These are phyloP conservation scores for Todiramphus chloris DNA, from an alignment of 2,113 vertebrate species.

Conservation along the genomic window DNA sequence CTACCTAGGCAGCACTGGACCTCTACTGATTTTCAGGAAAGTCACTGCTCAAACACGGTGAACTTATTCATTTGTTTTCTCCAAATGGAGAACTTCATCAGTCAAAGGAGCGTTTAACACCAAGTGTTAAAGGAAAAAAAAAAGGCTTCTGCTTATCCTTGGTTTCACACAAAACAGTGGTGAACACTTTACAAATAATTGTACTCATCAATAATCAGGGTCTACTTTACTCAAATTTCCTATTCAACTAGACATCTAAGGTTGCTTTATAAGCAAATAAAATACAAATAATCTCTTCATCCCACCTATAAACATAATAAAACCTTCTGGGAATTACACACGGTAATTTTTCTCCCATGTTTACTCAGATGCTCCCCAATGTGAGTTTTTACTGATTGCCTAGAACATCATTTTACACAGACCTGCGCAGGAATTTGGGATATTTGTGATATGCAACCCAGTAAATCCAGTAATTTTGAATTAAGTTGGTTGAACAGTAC, in stretches of 20 bases:
- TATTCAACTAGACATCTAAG: neutral
- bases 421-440: neutral
- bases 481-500: neutral
- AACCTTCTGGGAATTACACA: neutral
- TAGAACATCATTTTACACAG: neutral
- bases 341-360: neutral
- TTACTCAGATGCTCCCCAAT: neutral
- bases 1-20: too few relatives aligned
- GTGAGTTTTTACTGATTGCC: neutral
- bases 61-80: neutral
- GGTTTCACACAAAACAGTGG: neutral
- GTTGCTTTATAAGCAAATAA: slow-evolving; percentile 19
- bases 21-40: neutral
- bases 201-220: neutral
- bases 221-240: neutral
- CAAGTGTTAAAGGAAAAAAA: neutral
- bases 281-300: neutral
- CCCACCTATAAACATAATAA: neutral
- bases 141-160: neutral
- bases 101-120: neutral
- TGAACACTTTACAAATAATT: neutral
- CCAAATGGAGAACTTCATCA: neutral
- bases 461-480: neutral
- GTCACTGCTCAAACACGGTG: neutral
- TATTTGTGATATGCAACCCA: neutral